Evolutionary conservation across 2,797 vertebrate species (phyloP).

Genomic region (Girardinus metallicus): DNA sequence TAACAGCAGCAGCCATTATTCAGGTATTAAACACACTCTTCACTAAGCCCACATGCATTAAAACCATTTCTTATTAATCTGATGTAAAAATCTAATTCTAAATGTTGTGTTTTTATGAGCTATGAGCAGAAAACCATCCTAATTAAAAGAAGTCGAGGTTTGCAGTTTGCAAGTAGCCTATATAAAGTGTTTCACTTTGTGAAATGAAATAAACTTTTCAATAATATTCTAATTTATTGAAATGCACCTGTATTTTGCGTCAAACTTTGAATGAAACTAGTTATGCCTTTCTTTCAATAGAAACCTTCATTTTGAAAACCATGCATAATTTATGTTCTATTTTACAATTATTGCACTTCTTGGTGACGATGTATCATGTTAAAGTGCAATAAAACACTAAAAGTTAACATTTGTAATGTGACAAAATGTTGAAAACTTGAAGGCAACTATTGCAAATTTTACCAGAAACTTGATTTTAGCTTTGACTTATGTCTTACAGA

Average conservation of each 20-base stretch:
- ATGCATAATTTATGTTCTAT: neutral
- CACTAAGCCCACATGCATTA: too few species aligned
- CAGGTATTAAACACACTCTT: too few species aligned
- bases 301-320: neutral
- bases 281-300: neutral
- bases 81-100: too few species aligned
- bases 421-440: neutral
- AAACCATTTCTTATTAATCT: too few species aligned
- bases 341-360: neutral
- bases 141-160: neutral
- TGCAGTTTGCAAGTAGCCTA: neutral
- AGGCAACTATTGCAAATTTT: neutral
- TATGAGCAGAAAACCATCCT: too few species aligned
- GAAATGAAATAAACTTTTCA: neutral
- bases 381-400: neutral
- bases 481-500: neutral
- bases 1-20: too few species aligned
- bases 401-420: neutral
- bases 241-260: neutral
- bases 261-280: neutral
- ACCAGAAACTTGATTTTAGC: neutral
- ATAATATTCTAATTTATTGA: neutral
- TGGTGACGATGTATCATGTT: neutral
- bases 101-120: too few species aligned
- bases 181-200: neutral